Percentiles rank a stretch among this genome's conserved stretches.
These are phyloP conservation scores for Leptinotarsa tumamoca DNA, from an alignment of 2,888 invertebrate genomes.

Conservation along the genomic window DNA sequence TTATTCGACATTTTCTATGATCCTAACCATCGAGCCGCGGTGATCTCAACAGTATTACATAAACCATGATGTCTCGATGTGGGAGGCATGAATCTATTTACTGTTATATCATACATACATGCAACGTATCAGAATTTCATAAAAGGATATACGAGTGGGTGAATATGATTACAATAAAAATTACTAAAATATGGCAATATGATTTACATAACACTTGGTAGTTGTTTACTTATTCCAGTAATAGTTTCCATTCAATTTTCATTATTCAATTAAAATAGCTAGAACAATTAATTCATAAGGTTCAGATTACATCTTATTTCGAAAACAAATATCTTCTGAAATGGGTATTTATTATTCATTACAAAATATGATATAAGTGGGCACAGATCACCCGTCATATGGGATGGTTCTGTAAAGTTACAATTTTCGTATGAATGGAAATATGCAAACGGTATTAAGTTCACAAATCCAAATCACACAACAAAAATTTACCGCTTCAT, in stretches of 20 bases:
- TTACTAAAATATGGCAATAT: not conserved
- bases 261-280: not conserved
- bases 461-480: too few species aligned
- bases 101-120: slow-evolving; percentile 21
- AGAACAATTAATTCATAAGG: too few species aligned
- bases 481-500: too few species aligned
- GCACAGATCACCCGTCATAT: too few species aligned
- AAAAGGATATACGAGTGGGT: slow-evolving; percentile 1
- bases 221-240: not conserved
- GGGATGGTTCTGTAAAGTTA: too few species aligned
- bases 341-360: too few species aligned
- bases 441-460: too few species aligned
- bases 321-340: too few species aligned
- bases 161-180: slow-evolving; percentile 2
- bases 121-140: slow-evolving; percentile 1
- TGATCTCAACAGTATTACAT: slow-evolving; percentile 9
- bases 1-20: not conserved
- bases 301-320: too few species aligned
- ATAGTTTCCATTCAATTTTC: not conserved
- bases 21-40: not conserved
- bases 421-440: too few species aligned
- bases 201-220: not conserved
- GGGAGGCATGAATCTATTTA: slow-evolving; percentile 17
- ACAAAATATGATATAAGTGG: too few species aligned
- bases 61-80: slow-evolving; percentile 16